A percentile compares a stretch with the other conserved stretches of the same genome.
These are phyloP conservation scores for Aspidoscelis tigris DNA, from an alignment of 2,113 vertebrate genomes.

Conservation along the genomic window DNA sequence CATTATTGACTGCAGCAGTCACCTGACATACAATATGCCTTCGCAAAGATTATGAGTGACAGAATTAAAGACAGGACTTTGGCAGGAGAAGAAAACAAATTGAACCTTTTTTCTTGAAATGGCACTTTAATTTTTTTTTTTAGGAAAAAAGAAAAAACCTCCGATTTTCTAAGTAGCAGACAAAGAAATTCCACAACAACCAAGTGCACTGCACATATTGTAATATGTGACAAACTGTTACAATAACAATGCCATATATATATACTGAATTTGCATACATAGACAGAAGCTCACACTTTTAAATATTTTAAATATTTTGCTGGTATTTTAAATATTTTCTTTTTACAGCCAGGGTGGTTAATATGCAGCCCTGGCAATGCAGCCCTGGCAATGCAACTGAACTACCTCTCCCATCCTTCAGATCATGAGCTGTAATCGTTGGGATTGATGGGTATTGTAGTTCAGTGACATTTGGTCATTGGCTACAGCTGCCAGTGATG, in stretches of 20 bases:
- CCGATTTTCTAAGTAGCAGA: background rate
- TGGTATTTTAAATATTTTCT: background rate
- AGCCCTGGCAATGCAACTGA: too few relatives aligned
- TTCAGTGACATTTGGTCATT: too few relatives aligned
- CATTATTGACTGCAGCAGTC: constrained; percentile 47
- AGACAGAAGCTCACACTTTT: background rate
- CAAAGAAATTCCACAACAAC: background rate
- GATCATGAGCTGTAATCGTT: too few relatives aligned
- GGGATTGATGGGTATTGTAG: too few relatives aligned
- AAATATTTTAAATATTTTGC: background rate
- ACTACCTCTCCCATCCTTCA: too few relatives aligned
- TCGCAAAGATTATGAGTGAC: constrained; percentile 48
- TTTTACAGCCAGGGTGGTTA: background rate
- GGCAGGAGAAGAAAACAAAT: constrained; percentile 22
- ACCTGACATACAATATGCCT: constrained; percentile 44
- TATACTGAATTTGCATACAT: background rate
- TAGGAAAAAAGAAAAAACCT: too few relatives aligned
- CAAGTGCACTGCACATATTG: background rate
- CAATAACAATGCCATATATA: background rate
- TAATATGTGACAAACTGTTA: background rate
- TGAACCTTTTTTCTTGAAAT: accelerated
- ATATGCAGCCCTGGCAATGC: too few relatives aligned
- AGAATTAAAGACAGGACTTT: constrained; percentile 18
- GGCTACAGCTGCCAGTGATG: too few relatives aligned
- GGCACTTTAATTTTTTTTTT: background rate